A percentile compares a stretch with the other conserved stretches of the same genome.
Evolutionary conservation across 1,140 invertebrate species (phyloP).

Genomic region (Octopus sinensis): DNA sequence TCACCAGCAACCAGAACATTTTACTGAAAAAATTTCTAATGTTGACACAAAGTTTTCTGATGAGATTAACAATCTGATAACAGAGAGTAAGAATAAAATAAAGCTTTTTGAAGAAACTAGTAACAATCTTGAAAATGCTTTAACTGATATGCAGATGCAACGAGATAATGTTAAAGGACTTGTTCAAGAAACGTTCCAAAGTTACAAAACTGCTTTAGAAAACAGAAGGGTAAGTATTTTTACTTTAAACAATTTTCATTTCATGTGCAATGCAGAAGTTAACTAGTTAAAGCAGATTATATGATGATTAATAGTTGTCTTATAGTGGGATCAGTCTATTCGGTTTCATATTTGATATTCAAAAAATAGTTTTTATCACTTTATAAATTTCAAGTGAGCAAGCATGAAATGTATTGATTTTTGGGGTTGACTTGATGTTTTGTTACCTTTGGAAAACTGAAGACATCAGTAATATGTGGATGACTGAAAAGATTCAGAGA

Average conservation of each 20-base stretch:
- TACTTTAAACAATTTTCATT: not conserved
- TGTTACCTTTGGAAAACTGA: no score
- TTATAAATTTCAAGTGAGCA: no score
- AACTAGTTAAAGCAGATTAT: no score
- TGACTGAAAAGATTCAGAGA: no score
- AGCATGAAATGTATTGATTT: no score
- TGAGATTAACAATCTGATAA: constrained; percentile 71
- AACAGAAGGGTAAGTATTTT: constrained; percentile 62
- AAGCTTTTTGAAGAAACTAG: constrained; percentile 73
- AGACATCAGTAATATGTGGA: no score
- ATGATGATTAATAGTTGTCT: no score
- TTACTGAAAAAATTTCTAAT: constrained; percentile 68
- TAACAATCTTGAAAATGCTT: constrained; percentile 69
- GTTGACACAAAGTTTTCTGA: constrained; percentile 65
- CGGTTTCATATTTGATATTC: no score
- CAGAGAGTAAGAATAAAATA: constrained; percentile 70
- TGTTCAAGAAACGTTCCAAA: constrained; percentile 78
- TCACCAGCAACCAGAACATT: constrained; percentile 71
- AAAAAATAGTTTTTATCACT: no score
- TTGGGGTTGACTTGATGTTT: no score
- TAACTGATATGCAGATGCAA: constrained; percentile 82
- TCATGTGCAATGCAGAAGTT: no score
- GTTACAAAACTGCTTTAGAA: constrained; percentile 77
- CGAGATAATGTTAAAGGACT: constrained; percentile 79
- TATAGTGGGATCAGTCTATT: no score